These are phyloP conservation scores for Aphidoletes aphidimyza DNA, from an alignment of 2,888 invertebrate species.

Conservation along the genomic window DNA sequence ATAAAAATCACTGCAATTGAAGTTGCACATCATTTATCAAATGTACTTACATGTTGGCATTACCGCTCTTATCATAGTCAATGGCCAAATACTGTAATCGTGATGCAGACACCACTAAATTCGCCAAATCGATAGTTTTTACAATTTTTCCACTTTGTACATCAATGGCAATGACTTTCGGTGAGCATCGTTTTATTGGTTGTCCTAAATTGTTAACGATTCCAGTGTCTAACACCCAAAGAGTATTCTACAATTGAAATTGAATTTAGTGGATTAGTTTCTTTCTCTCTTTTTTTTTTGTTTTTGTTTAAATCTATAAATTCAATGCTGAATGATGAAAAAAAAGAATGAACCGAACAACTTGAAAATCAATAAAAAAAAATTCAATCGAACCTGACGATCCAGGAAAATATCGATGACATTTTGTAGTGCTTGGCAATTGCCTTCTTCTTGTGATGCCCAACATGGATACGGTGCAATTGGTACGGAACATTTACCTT, in stretches of 20 bases:
- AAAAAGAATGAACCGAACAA: neutral
- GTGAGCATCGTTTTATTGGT: slow-evolving; percentile 70
- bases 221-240: slow-evolving; percentile 73
- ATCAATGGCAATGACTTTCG: slow-evolving; percentile 72
- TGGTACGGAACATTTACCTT: slow-evolving; percentile 67
- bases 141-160: slow-evolving; percentile 70
- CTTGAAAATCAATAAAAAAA: slow-evolving; percentile 58
- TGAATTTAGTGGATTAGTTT: neutral
- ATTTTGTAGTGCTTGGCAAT: slow-evolving; percentile 76
- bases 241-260: slow-evolving; percentile 65
- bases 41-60: slow-evolving; percentile 65
- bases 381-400: slow-evolving; percentile 65
- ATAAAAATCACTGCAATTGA: neutral
- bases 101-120: slow-evolving; percentile 68
- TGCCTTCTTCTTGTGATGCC: slow-evolving; percentile 77
- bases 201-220: slow-evolving; percentile 71
- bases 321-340: neutral
- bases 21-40: slow-evolving; percentile 1
- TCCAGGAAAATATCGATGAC: slow-evolving; percentile 75
- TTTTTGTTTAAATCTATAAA: too few relatives aligned
- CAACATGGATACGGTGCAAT: slow-evolving; percentile 75
- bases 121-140: slow-evolving; percentile 70
- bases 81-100: slow-evolving; percentile 71
- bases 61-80: slow-evolving; percentile 70
- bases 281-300: too few relatives aligned